A percentile compares a stretch with the other conserved stretches of the same genome.
These are phyloP conservation scores for Scyliorhinus canicula DNA, from an alignment of 2,797 vertebrate genomes.

Conservation along the genomic window DNA sequence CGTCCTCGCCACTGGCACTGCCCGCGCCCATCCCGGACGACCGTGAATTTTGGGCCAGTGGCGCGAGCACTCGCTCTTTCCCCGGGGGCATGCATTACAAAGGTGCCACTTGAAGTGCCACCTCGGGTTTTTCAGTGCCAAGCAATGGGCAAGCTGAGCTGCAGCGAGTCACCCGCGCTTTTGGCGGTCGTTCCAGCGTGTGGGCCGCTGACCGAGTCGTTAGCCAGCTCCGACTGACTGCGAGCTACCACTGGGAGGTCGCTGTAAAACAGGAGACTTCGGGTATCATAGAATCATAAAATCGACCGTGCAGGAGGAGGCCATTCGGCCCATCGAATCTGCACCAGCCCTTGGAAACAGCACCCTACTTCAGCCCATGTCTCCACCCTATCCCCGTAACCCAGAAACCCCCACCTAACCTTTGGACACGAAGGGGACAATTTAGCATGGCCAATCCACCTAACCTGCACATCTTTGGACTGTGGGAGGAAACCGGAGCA, in stretches of 20 bases:
- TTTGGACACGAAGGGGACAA: no score
- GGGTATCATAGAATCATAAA: no score
- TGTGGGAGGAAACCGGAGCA: no score
- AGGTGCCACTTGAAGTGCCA: neutral
- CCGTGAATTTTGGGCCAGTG: neutral
- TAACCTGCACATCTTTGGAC: no score
- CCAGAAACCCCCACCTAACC: no score
- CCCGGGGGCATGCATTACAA: neutral
- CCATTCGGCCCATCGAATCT: no score
- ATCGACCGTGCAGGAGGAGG: no score
- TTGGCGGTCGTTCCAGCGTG: neutral
- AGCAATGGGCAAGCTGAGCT: neutral
- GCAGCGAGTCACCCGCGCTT: neutral
- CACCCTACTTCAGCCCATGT: no score
- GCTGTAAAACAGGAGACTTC: neutral
- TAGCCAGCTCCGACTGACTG: neutral
- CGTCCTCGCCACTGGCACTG: neutral
- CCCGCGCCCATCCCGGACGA: neutral
- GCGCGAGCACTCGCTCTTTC: neutral
- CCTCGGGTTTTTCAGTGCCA: neutral
- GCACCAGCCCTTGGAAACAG: no score
- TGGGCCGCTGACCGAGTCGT: neutral
- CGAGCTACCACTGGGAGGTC: neutral
- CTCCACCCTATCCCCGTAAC: no score
- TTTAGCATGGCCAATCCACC: no score